phyloP scores from a whole-genome alignment of 2,888 invertebrate genomes.

The Salticus scenicus region DNA sequence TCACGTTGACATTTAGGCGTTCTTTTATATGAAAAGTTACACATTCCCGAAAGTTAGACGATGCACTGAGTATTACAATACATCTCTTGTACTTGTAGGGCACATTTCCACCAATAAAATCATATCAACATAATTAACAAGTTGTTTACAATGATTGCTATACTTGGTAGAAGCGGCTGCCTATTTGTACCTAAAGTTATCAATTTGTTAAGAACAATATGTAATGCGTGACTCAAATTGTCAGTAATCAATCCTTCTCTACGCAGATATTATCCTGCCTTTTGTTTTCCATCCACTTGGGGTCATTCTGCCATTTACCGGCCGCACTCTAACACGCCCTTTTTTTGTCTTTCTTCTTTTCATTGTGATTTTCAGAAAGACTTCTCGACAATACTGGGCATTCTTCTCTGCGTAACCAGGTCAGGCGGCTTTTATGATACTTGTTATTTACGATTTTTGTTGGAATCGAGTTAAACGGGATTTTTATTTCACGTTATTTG shows the following conservation, averaged over 20 bases:
- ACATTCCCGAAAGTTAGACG: too few relatives aligned
- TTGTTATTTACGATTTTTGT: not conserved
- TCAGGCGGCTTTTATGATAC: not conserved
- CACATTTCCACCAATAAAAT: too few relatives aligned
- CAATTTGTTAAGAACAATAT: not conserved
- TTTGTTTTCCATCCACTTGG: not conserved
- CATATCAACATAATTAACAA: too few relatives aligned
- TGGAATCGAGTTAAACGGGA: not conserved
- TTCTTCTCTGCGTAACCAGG: not conserved
- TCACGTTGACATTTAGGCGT: too few relatives aligned
- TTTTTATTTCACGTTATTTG: not conserved
- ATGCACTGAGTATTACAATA: too few relatives aligned
- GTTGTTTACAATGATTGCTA: too few relatives aligned
- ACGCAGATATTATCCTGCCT: not conserved
- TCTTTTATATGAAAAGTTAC: too few relatives aligned
- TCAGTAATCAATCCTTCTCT: too few relatives aligned
- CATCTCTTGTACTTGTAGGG: too few relatives aligned
- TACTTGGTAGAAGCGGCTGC: too few relatives aligned
- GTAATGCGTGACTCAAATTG: too few relatives aligned
- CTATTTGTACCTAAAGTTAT: too few relatives aligned
- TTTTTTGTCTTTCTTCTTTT: not conserved
- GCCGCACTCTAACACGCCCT: not conserved
- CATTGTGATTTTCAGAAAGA: not conserved
- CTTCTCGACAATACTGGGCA: not conserved
- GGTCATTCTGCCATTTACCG: not conserved